phyloP scores from a whole-genome alignment of 2,888 invertebrate genomes.

The Drosophila prostipennis region DNA sequence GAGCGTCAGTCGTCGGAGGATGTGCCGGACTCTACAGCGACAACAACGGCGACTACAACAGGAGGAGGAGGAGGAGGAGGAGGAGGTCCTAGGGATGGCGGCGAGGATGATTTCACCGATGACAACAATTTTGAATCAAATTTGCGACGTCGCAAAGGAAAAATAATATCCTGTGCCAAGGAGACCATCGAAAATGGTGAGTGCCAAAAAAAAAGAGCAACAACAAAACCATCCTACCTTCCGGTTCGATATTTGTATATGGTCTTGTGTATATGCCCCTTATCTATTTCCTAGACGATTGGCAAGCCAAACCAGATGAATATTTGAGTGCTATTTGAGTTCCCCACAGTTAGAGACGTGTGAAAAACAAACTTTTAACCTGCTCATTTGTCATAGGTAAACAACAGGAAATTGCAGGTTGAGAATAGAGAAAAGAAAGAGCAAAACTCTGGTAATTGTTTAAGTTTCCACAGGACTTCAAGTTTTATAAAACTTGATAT shows the following conservation, averaged over 20 bases:
- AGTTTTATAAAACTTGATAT: neutral
- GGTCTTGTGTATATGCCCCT: neutral
- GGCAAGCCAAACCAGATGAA: constrained; percentile 11
- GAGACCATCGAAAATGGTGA: constrained; percentile 85
- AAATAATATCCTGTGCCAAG: constrained; percentile 85
- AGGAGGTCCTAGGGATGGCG: constrained; percentile 56
- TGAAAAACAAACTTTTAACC: constrained; percentile 19
- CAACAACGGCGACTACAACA: constrained; percentile 63
- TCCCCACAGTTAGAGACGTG: neutral
- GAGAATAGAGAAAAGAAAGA: neutral
- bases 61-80: constrained; percentile 17
- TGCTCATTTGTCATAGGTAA: constrained; percentile 11
- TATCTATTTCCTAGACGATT: constrained; percentile 4
- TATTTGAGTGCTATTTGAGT: constrained; percentile 28
- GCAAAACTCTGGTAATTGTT: neutral
- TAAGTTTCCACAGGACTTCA: neutral
- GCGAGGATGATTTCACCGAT: constrained; percentile 80
- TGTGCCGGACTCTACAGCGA: constrained; percentile 77
- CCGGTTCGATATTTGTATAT: neutral
- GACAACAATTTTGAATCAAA: constrained; percentile 84
- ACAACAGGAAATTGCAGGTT: neutral
- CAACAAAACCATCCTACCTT: constrained; percentile 4
- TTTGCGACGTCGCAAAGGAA: constrained; percentile 84
- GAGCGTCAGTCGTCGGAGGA: constrained; percentile 83
- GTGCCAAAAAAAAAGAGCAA: constrained; percentile 38